A percentile compares a stretch with the other conserved stretches of the same genome.
Conservation (phyloP, 2,797 vertebrate species). For the Sebastes elongatus region DNA sequence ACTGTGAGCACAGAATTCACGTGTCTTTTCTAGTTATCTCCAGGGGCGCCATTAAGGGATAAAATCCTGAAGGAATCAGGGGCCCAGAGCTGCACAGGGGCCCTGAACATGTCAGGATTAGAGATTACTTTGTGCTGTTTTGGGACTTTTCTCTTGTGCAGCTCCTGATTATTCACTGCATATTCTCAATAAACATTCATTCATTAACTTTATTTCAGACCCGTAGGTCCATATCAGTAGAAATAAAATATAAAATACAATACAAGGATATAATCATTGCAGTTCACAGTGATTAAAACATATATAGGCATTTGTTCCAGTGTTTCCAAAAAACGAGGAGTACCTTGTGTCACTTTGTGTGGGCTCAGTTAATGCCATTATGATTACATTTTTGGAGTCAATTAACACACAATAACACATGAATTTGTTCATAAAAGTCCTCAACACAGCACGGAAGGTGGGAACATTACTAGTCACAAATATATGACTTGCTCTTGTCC, state of each 20-base stretch:
- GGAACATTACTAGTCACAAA: no score
- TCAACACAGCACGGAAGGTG: no score
- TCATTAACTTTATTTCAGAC: no score
- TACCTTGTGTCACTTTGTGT: no score
- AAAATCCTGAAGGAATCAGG: background rate
- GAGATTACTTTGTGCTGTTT: background rate
- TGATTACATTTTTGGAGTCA: fast-evolving
- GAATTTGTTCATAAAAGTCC: fast-evolving
- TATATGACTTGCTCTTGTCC: no score
- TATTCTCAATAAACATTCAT: background rate
- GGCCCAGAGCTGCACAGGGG: background rate
- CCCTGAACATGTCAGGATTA: conserved; percentile 24
- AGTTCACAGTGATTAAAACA: no score
- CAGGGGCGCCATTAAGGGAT: background rate
- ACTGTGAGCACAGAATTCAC: background rate
- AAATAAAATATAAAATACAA: no score
- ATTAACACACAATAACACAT: no score
- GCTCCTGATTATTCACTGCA: background rate
- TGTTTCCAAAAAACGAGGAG: no score
- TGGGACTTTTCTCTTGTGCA: background rate
- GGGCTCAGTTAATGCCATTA: fast-evolving
- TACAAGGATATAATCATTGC: no score
- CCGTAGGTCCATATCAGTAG: no score
- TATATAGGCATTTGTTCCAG: no score
- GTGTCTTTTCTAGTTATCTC: background rate